phyloP scores from a whole-genome alignment of 2,113 vertebrate genomes.

The Gavialis gangeticus region DNA sequence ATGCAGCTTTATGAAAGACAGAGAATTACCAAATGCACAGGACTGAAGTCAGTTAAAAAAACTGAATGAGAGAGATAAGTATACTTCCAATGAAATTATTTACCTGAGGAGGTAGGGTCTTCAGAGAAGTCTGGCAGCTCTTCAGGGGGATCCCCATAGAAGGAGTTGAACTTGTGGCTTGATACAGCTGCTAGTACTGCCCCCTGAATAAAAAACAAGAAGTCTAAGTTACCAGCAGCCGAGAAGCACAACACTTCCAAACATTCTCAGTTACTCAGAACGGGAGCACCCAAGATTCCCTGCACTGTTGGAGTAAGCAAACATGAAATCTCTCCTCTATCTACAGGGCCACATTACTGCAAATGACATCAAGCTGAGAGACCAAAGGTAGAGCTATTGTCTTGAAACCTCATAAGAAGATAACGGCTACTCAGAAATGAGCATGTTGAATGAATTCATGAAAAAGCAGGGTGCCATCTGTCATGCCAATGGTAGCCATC shows the following conservation, averaged over 20 bases:
- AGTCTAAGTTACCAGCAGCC: constrained; percentile 45
- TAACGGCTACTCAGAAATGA: not conserved
- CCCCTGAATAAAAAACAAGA: constrained; percentile 83
- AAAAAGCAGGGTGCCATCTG: not conserved
- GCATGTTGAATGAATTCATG: not conserved
- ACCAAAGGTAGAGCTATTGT: not conserved
- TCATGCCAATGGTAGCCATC: not conserved
- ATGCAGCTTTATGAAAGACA: not conserved
- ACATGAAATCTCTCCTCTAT: not conserved
- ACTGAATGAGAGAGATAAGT: not conserved
- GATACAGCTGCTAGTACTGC: constrained; percentile 97
- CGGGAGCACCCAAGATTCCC: rapidly evolving
- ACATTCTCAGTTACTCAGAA: not conserved
- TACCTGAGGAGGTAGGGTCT: constrained; percentile 97
- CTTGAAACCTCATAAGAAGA: not conserved
- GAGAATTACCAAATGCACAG: not conserved
- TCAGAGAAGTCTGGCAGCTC: constrained; percentile 96
- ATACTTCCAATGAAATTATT: constrained; percentile 52
- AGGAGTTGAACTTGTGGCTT: constrained; percentile 99
- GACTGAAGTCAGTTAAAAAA: not conserved
- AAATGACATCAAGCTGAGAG: not conserved
- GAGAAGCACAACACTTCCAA: not conserved
- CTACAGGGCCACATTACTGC: too few relatives aligned
- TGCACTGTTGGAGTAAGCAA: not conserved
- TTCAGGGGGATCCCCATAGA: constrained; percentile 97